Conservation (phyloP, 1,140 invertebrate genomes). For the Neodiprion pinetum region DNA sequence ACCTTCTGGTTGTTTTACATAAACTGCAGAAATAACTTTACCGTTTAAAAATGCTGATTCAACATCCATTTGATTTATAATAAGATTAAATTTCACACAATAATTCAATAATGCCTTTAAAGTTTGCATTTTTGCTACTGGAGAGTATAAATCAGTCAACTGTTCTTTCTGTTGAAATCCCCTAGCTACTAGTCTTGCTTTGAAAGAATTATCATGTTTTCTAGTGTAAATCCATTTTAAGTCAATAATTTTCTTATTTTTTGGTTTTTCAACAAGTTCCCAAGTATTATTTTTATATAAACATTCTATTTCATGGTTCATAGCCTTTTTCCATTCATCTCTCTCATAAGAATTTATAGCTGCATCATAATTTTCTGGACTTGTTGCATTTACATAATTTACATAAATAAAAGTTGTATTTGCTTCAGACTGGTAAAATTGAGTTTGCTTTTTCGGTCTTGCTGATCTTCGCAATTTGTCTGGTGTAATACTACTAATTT, state of each 20-base stretch:
- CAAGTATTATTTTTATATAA: slow-evolving; percentile 48
- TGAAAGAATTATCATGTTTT: slow-evolving; percentile 27
- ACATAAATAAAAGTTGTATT: slow-evolving; percentile 38
- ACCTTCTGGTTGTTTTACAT: slow-evolving; percentile 47
- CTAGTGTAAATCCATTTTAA: slow-evolving; percentile 31
- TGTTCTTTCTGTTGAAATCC: slow-evolving; percentile 30
- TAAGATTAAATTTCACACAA: slow-evolving; percentile 10
- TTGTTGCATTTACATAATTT: slow-evolving; percentile 45
- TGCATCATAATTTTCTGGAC: slow-evolving; percentile 46
- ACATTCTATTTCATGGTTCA: slow-evolving; percentile 43
- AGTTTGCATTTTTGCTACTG: slow-evolving; percentile 34
- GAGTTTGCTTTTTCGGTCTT: no score
- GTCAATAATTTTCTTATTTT: slow-evolving; percentile 39
- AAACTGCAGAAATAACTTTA: slow-evolving; percentile 11
- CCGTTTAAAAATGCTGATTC: slow-evolving; percentile 27
- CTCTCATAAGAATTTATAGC: slow-evolving; percentile 39
- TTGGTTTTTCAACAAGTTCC: slow-evolving; percentile 39
- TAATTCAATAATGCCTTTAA: slow-evolving; percentile 21
- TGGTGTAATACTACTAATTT: no score
- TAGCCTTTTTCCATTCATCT: slow-evolving; percentile 42
- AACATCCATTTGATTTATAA: slow-evolving; percentile 25
- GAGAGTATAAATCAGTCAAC: slow-evolving; percentile 43
- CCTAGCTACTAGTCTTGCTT: slow-evolving; percentile 28
- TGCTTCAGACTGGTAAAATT: no score
- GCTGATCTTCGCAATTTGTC: no score